Evolutionary conservation across 2,113 vertebrate genomes (phyloP).

Genomic region (Eupsittula cactorum): DNA sequence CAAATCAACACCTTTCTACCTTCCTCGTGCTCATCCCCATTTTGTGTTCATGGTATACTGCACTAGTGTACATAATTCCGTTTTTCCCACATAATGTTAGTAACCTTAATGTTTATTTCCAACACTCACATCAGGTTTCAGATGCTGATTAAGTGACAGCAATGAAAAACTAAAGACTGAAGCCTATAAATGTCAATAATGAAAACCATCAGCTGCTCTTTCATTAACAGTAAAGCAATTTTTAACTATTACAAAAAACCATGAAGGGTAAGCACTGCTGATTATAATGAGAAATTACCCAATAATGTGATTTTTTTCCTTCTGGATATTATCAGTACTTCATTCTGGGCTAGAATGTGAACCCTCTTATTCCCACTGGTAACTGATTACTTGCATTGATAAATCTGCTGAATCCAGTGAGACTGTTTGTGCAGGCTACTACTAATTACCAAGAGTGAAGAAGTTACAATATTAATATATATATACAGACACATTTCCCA

Average conservation of each 20-base stretch:
- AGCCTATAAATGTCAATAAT: not conserved
- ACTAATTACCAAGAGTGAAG: not conserved
- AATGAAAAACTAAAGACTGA: not conserved
- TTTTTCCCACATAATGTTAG: not conserved
- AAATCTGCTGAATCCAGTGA: constrained; percentile 25
- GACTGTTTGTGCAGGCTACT: not conserved
- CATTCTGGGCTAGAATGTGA: not conserved
- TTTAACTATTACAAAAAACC: not conserved
- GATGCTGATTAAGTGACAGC: not conserved
- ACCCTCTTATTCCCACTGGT: not conserved
- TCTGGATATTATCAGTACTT: not conserved
- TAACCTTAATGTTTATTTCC: not conserved
- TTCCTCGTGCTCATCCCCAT: not conserved
- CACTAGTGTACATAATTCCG: not conserved
- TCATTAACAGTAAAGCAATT: not conserved
- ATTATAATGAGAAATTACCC: not conserved
- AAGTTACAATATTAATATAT: not conserved
- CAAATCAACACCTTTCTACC: constrained; percentile 5
- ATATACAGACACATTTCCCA: not conserved
- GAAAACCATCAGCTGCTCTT: not conserved
- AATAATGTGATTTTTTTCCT: not conserved
- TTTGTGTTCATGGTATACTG: not conserved
- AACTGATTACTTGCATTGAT: constrained; percentile 19
- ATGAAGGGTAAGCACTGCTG: not conserved
- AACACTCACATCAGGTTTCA: not conserved